These are phyloP conservation scores for Sepioteuthis lessoniana DNA, from an alignment of 2,888 invertebrate genomes.

Conservation along the genomic window DNA sequence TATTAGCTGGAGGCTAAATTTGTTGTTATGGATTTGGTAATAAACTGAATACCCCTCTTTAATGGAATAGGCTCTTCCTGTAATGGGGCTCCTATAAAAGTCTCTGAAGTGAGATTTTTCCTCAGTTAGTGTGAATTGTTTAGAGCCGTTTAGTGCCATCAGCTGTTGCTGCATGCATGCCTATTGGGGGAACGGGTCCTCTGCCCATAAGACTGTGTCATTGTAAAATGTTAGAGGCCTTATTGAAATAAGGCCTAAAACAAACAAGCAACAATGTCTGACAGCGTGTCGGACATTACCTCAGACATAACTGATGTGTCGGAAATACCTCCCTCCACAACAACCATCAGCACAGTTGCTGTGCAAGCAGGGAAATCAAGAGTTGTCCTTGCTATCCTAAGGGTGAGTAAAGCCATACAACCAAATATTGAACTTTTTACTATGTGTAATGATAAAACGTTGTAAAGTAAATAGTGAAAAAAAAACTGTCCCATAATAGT, in stretches of 20 bases:
- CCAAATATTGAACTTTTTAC: neutral
- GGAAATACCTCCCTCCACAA: slow-evolving; percentile 75
- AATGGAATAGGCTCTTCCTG: neutral
- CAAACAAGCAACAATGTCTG: slow-evolving; percentile 60
- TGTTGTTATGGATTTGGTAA: neutral
- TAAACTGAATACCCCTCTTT: neutral
- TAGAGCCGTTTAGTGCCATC: slow-evolving; percentile 68
- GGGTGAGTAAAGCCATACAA: slow-evolving; percentile 80
- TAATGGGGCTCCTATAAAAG: slow-evolving; percentile 37
- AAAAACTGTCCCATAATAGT: neutral
- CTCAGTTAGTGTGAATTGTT: slow-evolving; percentile 58
- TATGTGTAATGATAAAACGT: neutral
- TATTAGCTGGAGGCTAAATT: neutral
- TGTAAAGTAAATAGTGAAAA: neutral
- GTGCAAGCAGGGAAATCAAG: slow-evolving; percentile 89
- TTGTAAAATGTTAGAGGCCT: neutral
- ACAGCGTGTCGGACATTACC: slow-evolving; percentile 63
- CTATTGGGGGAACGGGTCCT: slow-evolving; percentile 56
- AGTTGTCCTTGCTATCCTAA: slow-evolving; percentile 89
- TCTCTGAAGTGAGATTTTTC: neutral
- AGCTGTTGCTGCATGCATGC: slow-evolving; percentile 71
- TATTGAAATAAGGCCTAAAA: slow-evolving; percentile 35
- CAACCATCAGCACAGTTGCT: slow-evolving; percentile 92
- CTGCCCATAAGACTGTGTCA: slow-evolving; percentile 49
- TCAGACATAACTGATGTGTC: slow-evolving; percentile 68